Evolutionary conservation across 2,797 vertebrate species (phyloP), one percentile per base, ranked within the genome.

Genomic region (Sebastes melanostomus): DNA sequence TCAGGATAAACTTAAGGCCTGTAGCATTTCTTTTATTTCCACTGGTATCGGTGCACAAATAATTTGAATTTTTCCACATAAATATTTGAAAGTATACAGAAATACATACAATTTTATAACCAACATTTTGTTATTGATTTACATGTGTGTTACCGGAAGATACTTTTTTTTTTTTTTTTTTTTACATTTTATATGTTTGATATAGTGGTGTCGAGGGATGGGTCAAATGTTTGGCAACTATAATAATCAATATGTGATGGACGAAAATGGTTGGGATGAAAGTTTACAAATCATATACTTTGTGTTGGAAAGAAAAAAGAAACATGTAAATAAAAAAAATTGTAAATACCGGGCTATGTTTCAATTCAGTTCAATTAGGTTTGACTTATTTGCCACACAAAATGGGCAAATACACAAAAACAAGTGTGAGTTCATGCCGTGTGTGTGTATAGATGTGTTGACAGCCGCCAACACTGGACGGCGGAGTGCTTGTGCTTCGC

Each of bases 391-490:
- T 78, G 67, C 67, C 22, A 32, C 52, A 69, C 36, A 60, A 72
- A 83, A 67, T 83, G 52, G 4, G 27, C 5, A n/a, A 54, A 34
- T 60, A 65, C 27, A 29, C 4, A 29, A 30, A 32, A 16, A 29
- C 18, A 5, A 46, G 46, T 32, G 6, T 42, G 29, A 60, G 27
- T 60, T 56, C 38, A 60, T 25, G 58, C 46, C 36, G 16, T 8
- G 42, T 46, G 42, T 24, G 22, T 29, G 18, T 71, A 13, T 62
- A 34, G 50, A 71, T 13, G 54, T 78, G 80, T 58, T 81, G 82
- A 78, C 72, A 87, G 42, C 16, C 42, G 76, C 42, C 42, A 75
- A 4, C 65, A 22, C 46, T 82, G 72, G 72, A 72, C 22, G 67
- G 18, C 72, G 54, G 52, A 52, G 60, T 56, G 68, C 36, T 78